Percentiles rank a stretch among this genome's conserved stretches.
These are phyloP conservation scores for Encarsia formosa DNA, from an alignment of 2,888 invertebrate genomes.

Conservation along the genomic window DNA sequence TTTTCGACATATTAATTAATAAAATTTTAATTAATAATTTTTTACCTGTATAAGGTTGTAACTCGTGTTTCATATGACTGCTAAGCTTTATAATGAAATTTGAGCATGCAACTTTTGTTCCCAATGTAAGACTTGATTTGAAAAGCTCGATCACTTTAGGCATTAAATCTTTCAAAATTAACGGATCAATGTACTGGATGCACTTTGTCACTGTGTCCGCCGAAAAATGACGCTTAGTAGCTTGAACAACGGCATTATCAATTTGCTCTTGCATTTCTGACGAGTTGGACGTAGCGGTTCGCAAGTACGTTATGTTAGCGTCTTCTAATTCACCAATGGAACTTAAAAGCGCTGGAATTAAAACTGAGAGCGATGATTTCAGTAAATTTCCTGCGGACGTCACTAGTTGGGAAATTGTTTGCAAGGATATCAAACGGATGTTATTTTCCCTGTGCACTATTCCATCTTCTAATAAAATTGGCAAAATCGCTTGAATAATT, in stretches of 20 bases:
- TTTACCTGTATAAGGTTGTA: conserved; percentile 59
- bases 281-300: conserved; percentile 59
- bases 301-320: conserved; percentile 62
- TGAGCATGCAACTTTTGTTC: conserved; percentile 77
- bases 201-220: conserved; percentile 82
- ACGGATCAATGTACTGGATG: conserved; percentile 69
- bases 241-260: conserved; percentile 75
- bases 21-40: not conserved
- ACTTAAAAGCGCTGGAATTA: conserved; percentile 80
- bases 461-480: conserved; percentile 75
- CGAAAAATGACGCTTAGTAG: conserved; percentile 80
- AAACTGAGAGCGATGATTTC: conserved; percentile 73
- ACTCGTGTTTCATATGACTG: conserved; percentile 53
- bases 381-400: conserved; percentile 73
- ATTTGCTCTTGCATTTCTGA: conserved; percentile 72
- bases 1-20: conserved; percentile 6
- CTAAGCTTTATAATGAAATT: conserved; percentile 71
- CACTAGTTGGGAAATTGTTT: conserved; percentile 82
- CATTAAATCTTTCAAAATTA: conserved; percentile 73
- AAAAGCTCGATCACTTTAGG: conserved; percentile 79
- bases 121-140: conserved; percentile 74
- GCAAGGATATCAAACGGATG: conserved; percentile 75
- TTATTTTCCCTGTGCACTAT: conserved; percentile 75
- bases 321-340: conserved; percentile 88
- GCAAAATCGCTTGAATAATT: conserved; percentile 71